A percentile compares a stretch with the other conserved stretches of the same genome.
These are phyloP conservation scores for Mesoclemmys tuberculata DNA, from an alignment of 2,113 vertebrate species.

Conservation along the genomic window DNA sequence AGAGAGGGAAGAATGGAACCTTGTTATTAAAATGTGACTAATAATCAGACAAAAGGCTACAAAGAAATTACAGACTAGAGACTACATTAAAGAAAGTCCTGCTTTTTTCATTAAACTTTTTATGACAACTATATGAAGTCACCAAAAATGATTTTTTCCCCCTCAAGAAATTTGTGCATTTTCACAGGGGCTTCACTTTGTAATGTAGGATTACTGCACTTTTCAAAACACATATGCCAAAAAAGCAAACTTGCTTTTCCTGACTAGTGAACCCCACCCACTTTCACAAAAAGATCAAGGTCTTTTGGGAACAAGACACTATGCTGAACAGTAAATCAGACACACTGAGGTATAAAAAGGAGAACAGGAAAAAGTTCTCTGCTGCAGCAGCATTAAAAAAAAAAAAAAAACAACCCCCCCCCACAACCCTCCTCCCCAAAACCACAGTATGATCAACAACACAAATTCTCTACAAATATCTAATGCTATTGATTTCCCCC, in stretches of 20 bases:
- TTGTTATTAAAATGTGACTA: constrained; percentile 3
- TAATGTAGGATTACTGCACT: constrained; percentile 61
- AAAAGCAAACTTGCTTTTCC: constrained; percentile 67
- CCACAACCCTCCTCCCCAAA: constrained; percentile 45
- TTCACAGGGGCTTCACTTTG: constrained; percentile 54
- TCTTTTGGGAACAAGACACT: constrained; percentile 59
- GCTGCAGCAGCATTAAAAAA: constrained; percentile 81
- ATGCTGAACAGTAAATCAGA: constrained; percentile 71
- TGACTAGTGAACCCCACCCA: constrained; percentile 61
- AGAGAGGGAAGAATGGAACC: not conserved
- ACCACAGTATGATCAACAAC: constrained; percentile 74
- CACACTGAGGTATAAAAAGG: constrained; percentile 78
- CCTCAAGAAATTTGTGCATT: constrained; percentile 67
- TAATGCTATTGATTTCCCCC: constrained; percentile 46
- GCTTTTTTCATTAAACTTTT: constrained; percentile 36
- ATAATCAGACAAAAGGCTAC: not conserved
- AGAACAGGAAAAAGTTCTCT: constrained; percentile 78
- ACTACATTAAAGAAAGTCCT: constrained; percentile 31
- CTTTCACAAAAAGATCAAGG: constrained; percentile 26
- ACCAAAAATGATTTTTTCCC: constrained; percentile 58
- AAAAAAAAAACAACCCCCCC: constrained; percentile 4
- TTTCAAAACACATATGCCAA: constrained; percentile 62
- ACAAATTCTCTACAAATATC: constrained; percentile 67
- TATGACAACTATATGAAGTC: not conserved
- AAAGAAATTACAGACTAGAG: constrained; percentile 2